These are phyloP conservation scores for Arvicola amphibius DNA, from an alignment of 2,797 vertebrate species.

Conservation along the genomic window DNA sequence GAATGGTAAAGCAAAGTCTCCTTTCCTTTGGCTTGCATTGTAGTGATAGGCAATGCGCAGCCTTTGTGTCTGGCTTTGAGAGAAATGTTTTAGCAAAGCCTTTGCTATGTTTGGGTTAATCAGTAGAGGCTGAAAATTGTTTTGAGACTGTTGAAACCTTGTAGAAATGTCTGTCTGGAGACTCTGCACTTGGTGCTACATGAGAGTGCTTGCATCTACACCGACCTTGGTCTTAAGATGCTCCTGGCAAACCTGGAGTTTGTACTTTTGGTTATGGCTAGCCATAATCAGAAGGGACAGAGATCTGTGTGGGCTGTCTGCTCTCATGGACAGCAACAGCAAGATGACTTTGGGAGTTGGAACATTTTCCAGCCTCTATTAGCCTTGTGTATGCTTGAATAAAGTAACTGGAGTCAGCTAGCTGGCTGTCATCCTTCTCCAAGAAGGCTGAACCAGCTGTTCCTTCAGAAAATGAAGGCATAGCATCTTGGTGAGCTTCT, in stretches of 20 bases:
- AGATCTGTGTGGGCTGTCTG: background rate
- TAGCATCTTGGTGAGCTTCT: background rate
- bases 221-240: background rate
- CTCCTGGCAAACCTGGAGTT: background rate
- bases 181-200: background rate
- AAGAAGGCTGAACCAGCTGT: background rate
- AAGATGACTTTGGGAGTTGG: background rate
- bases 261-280: too few species aligned
- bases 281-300: background rate
- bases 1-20: background rate
- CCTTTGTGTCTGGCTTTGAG: too few species aligned
- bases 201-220: background rate
- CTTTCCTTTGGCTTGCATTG: background rate
- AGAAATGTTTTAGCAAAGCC: too few species aligned
- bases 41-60: background rate
- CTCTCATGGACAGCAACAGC: background rate
- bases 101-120: too few species aligned
- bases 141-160: background rate
- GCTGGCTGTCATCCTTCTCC: background rate
- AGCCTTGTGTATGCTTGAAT: background rate
- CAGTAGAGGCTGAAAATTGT: too few species aligned
- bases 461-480: background rate
- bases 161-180: background rate
- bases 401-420: background rate
- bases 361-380: background rate